phyloP scores from a whole-genome alignment of 2,113 vertebrate genomes.

The Sceloporus undulatus region DNA sequence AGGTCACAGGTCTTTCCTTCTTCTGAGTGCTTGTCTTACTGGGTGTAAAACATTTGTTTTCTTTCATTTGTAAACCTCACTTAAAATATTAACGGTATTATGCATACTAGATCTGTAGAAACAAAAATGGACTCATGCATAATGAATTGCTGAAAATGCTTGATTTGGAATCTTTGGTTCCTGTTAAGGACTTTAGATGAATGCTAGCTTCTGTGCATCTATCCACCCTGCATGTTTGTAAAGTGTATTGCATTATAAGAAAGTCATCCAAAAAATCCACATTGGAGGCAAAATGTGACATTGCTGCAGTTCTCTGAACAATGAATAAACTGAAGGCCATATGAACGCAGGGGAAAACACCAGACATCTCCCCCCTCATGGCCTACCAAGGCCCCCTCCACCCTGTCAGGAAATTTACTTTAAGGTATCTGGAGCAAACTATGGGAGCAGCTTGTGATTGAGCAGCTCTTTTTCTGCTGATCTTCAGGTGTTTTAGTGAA shows the following conservation, averaged over 20 bases:
- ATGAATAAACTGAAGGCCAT: not conserved
- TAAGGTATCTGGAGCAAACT: no score
- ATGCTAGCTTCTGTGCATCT: not conserved
- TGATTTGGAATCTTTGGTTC: slow-evolving; percentile 1
- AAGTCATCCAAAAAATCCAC: not conserved
- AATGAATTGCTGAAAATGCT: not conserved
- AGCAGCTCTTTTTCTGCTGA: no score
- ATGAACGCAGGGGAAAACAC: no score
- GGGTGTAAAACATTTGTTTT: not conserved
- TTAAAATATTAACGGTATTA: slow-evolving; percentile 13
- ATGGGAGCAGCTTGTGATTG: no score
- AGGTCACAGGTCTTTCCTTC: not conserved
- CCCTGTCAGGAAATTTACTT: no score
- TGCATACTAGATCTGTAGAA: not conserved
- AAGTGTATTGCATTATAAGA: not conserved
- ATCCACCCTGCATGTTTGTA: not conserved
- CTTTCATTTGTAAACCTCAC: slow-evolving; percentile 1
- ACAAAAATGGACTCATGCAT: not conserved
- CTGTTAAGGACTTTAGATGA: not conserved
- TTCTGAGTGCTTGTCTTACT: not conserved
- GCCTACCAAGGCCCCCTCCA: no score
- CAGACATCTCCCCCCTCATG: no score
- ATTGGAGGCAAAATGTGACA: not conserved
- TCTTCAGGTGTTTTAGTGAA: no score
- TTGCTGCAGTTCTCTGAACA: not conserved